phyloP scores from a whole-genome alignment of 2,113 vertebrate species.

The Eulemur macaco region DNA sequence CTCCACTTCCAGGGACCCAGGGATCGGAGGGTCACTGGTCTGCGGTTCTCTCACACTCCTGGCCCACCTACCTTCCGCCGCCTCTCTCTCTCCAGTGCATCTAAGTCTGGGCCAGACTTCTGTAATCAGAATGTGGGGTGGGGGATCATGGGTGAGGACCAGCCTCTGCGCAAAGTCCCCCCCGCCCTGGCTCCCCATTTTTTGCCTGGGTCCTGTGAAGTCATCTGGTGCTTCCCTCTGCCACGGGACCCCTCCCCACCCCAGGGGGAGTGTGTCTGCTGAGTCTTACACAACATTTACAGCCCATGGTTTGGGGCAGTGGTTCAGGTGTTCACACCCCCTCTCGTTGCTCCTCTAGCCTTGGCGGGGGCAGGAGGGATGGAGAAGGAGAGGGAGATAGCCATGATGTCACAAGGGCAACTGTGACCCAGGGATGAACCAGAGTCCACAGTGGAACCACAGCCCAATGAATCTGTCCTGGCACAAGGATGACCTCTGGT shows the following conservation, averaged over 20 bases:
- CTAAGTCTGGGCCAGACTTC: neutral
- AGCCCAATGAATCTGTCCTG: neutral
- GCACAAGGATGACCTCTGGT: neutral
- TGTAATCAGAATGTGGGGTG: neutral
- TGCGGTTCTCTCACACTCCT: neutral
- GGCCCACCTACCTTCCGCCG: conserved; percentile 8
- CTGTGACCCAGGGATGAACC: conserved; percentile 16
- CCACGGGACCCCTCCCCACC: neutral
- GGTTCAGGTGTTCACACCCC: neutral
- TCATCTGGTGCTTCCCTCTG: neutral
- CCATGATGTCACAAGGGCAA: conserved; percentile 63
- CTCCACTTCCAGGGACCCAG: neutral
- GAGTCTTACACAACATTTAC: neutral
- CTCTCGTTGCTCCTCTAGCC: neutral
- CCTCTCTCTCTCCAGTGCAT: accelerated
- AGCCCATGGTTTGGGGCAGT: conserved; percentile 45
- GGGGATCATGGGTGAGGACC: neutral
- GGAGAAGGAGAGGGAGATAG: neutral
- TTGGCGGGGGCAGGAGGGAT: neutral
- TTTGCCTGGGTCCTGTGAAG: neutral
- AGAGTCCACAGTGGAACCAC: neutral
- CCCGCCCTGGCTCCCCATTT: neutral
- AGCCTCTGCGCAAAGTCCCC: neutral
- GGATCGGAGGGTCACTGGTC: neutral
- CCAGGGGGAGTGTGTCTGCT: neutral